These are phyloP conservation scores for Andricus curvator DNA, from an alignment of 2,888 invertebrate genomes.

Conservation along the genomic window DNA sequence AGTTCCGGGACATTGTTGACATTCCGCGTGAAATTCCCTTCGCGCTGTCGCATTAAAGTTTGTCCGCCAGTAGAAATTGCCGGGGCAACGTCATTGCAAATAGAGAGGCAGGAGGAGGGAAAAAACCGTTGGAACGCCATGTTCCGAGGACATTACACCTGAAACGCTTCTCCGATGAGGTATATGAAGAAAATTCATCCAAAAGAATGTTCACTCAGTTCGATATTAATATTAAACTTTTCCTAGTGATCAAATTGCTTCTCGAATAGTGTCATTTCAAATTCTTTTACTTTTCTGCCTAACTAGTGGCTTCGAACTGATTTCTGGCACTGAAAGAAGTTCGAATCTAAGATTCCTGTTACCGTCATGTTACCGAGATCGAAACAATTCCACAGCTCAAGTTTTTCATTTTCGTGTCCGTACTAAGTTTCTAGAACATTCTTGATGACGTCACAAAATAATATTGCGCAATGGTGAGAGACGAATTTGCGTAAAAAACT, in stretches of 20 bases:
- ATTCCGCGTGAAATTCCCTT: slow-evolving; percentile 29
- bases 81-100: slow-evolving; percentile 22
- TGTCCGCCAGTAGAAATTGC: slow-evolving; percentile 25
- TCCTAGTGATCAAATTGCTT: background rate
- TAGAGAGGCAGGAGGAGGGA: background rate
- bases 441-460: too few relatives aligned
- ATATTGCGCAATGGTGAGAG: too few relatives aligned
- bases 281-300: background rate
- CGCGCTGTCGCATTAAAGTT: slow-evolving; percentile 19
- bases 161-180: background rate
- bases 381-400: too few relatives aligned
- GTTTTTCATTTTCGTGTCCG: too few relatives aligned
- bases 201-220: background rate
- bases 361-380: too few relatives aligned
- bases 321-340: too few relatives aligned
- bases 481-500: too few relatives aligned
- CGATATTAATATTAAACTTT: background rate
- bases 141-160: slow-evolving; percentile 12
- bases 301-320: background rate
- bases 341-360: too few relatives aligned
- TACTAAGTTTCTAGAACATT: too few relatives aligned
- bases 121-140: slow-evolving; percentile 13
- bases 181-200: background rate
- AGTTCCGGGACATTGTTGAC: slow-evolving; percentile 26
- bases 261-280: background rate